These are phyloP conservation scores for Dendronephthya gigantea DNA, from an alignment of 64 coral and sea anemone genomes.

Conservation along the genomic window DNA sequence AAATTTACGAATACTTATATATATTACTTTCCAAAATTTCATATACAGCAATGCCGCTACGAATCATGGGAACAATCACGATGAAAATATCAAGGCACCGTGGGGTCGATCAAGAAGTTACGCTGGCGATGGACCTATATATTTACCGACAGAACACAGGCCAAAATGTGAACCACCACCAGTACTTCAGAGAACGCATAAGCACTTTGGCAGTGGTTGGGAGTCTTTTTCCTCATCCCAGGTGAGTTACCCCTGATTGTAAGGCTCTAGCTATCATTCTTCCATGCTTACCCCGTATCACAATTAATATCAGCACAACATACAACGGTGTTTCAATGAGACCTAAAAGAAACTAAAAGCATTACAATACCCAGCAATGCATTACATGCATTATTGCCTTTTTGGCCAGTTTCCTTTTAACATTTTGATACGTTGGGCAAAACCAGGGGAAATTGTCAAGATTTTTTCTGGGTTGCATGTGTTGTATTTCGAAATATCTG, in stretches of 20 bases:
- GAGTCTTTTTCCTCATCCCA: constrained; percentile 56
- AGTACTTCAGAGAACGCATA: constrained; percentile 67
- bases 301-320: too few species aligned
- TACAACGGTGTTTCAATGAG: too few species aligned
- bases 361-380: too few species aligned
- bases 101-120: constrained; percentile 96
- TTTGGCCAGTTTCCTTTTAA: too few species aligned
- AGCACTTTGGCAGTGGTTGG: constrained; percentile 86
- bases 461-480: too few species aligned
- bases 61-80: not conserved
- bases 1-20: too few species aligned
- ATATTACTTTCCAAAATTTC: not conserved
- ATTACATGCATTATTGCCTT: too few species aligned
- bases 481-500: too few species aligned
- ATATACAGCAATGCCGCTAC: not conserved
- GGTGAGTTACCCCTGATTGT: constrained; percentile 23
- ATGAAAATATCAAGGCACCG: constrained; percentile 49
- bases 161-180: constrained; percentile 86
- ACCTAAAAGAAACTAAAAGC: too few species aligned
- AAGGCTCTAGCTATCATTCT: not conserved
- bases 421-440: too few species aligned
- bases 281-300: too few species aligned
- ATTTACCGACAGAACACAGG: constrained; percentile 54
- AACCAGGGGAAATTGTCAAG: too few species aligned
- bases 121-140: constrained; percentile 65